These are phyloP conservation scores for Neogale vison DNA, from an alignment of 2,113 vertebrate species.

Conservation along the genomic window DNA sequence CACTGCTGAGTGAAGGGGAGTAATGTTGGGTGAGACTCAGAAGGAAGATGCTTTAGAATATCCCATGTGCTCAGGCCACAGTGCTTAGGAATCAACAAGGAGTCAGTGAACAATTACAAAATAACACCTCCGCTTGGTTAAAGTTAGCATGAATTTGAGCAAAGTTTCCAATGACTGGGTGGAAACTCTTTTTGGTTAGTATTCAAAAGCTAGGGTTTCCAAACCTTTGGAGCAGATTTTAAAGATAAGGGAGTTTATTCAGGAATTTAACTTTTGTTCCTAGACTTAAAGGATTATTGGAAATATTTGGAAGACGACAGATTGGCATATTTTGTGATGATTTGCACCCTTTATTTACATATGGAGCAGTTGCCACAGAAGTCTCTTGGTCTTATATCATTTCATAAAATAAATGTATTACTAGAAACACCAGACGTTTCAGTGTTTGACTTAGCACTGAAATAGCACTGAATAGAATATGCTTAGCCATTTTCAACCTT, in stretches of 20 bases:
- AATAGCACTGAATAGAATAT: conserved; percentile 19
- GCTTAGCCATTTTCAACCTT: conserved; percentile 40
- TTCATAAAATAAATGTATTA: conserved; percentile 49
- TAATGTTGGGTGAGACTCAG: neutral
- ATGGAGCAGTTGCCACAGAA: neutral
- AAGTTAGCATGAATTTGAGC: conserved; percentile 34
- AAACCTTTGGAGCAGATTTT: conserved; percentile 50
- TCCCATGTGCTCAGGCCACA: neutral
- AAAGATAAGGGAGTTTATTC: conserved; percentile 70
- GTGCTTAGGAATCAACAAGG: neutral
- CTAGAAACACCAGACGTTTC: conserved; percentile 55
- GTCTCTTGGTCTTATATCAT: conserved; percentile 60
- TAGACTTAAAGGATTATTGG: conserved; percentile 41
- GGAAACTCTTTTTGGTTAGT: conserved; percentile 47
- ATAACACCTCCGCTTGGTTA: neutral
- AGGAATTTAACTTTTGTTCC: conserved; percentile 62
- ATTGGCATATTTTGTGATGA: conserved; percentile 22
- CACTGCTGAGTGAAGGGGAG: neutral
- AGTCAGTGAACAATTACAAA: neutral
- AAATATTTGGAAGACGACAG: conserved; percentile 43
- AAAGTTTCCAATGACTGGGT: conserved; percentile 26
- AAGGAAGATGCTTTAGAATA: neutral
- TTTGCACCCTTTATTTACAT: conserved; percentile 37
- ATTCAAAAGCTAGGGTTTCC: conserved; percentile 50
- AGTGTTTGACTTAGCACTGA: conserved; percentile 60